phyloP scores from a whole-genome alignment of 1,140 invertebrate genomes.

The Lasioglossum baleicum region DNA sequence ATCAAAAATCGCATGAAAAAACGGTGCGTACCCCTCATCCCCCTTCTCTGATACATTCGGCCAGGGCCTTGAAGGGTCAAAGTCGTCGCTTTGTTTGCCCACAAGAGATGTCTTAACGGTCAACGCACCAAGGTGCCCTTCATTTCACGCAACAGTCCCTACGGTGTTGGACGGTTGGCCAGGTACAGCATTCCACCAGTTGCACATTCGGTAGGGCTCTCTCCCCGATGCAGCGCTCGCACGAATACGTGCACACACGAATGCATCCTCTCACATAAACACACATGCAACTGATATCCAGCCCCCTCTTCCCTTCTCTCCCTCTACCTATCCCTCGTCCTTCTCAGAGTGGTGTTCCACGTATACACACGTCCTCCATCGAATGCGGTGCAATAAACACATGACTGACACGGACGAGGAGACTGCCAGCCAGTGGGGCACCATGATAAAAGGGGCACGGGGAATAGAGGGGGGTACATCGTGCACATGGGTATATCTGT shows the following conservation, averaged over 20 bases:
- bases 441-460: constrained; percentile 8
- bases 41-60: background rate
- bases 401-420: constrained; percentile 19
- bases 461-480: background rate
- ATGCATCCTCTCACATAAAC: too few species aligned
- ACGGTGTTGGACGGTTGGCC: constrained; percentile 36
- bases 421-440: constrained; percentile 27
- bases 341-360: too few species aligned
- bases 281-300: too few species aligned
- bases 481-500: too few species aligned
- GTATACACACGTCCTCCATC: background rate
- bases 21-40: background rate
- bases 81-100: constrained; percentile 37
- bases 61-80: background rate
- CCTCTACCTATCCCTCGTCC: too few species aligned
- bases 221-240: background rate
- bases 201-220: constrained; percentile 59
- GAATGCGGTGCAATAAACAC: constrained; percentile 43
- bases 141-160: constrained; percentile 46
- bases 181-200: constrained; percentile 70
- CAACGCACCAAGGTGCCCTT: constrained; percentile 43
- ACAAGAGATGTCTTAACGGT: constrained; percentile 35
- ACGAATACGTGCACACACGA: background rate
- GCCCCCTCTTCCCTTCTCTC: too few species aligned
- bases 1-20: background rate